Conservation (phyloP, 2,888 invertebrate genomes). For the Drosophila barbarae region DNA sequence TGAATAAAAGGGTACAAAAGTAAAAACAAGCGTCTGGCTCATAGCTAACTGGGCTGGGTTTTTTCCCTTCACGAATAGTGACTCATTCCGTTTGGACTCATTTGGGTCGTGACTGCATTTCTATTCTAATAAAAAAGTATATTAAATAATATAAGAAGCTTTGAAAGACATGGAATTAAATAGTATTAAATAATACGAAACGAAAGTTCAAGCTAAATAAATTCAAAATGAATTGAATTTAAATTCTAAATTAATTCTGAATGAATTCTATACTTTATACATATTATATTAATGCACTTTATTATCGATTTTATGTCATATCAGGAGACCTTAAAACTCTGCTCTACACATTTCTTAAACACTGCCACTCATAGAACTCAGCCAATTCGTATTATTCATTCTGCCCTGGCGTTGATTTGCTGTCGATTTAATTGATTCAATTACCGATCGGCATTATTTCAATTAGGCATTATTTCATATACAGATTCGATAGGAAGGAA, state of each 20-base stretch:
- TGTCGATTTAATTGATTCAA: slow-evolving; percentile 66
- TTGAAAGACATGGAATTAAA: background rate
- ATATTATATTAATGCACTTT: background rate
- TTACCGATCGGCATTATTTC: slow-evolving; percentile 65
- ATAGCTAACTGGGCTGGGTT: background rate
- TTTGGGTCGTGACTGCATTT: background rate
- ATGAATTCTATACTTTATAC: too few species aligned
- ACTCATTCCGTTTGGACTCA: background rate
- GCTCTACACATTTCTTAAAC: background rate
- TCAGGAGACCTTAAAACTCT: background rate
- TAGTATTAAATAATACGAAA: background rate
- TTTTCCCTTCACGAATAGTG: background rate
- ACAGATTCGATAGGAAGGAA: background rate
- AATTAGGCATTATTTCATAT: slow-evolving; percentile 32
- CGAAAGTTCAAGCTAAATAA: background rate
- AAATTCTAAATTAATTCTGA: too few species aligned
- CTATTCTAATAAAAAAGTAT: background rate
- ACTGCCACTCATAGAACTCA: background rate
- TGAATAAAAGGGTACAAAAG: background rate
- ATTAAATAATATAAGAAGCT: background rate
- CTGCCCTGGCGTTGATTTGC: slow-evolving; percentile 33
- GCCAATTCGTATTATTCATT: slow-evolving; percentile 47
- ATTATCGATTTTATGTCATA: background rate
- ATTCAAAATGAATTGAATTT: background rate
- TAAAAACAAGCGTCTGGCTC: background rate